phyloP scores from a whole-genome alignment of 2,797 vertebrate species.

The Channallabes apus region DNA sequence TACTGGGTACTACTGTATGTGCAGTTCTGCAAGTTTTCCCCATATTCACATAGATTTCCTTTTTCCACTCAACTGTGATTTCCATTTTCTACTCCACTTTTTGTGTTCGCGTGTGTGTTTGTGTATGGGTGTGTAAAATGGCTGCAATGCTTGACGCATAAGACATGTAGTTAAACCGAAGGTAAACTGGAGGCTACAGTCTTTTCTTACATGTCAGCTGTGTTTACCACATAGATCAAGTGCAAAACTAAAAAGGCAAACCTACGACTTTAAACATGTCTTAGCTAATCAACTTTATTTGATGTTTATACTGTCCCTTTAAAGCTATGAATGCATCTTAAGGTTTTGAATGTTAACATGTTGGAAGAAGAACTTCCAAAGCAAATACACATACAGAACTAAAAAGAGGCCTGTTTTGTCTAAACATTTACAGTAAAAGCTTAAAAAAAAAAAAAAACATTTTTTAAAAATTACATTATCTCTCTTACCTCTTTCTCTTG shows the following conservation, averaged over 20 bases:
- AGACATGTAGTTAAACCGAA: background rate
- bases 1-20: background rate
- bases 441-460: too few relatives aligned
- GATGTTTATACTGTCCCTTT: slow-evolving; percentile 9
- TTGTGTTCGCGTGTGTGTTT: background rate
- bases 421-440: slow-evolving; percentile 38
- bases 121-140: background rate
- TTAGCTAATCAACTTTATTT: slow-evolving; percentile 6
- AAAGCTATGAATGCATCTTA: background rate
- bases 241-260: background rate
- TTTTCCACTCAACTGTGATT: background rate
- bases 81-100: background rate
- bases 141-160: background rate
- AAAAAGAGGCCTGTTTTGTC: slow-evolving; percentile 33
- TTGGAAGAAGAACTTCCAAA: slow-evolving; percentile 3
- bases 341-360: slow-evolving; percentile 14
- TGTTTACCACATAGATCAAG: background rate
- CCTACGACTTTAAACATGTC: slow-evolving; percentile 11
- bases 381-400: slow-evolving; percentile 14
- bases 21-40: background rate
- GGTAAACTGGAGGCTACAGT: background rate
- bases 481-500: slow-evolving; percentile 21
- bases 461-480: background rate
- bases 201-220: slow-evolving; percentile 6
- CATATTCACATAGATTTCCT: background rate